These are phyloP conservation scores for Agriopis aurantiaria DNA, from an alignment of 2,888 invertebrate genomes.

Conservation along the genomic window DNA sequence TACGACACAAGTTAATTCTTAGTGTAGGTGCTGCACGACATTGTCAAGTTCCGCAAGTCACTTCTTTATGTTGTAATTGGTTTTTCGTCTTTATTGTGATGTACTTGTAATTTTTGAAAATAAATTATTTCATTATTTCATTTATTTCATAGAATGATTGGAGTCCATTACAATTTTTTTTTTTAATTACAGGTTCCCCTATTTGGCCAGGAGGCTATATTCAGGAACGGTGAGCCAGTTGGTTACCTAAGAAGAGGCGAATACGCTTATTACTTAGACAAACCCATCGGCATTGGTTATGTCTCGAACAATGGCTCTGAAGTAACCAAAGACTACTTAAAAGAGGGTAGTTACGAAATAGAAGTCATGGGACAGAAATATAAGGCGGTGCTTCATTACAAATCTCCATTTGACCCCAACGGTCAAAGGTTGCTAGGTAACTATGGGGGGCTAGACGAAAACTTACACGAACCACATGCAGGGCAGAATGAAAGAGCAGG, in stretches of 20 bases:
- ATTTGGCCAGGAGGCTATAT: slow-evolving; percentile 95
- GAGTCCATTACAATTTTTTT: too few species aligned
- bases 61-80: too few species aligned
- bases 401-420: slow-evolving; percentile 93
- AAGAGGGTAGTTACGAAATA: slow-evolving; percentile 91
- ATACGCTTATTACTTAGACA: slow-evolving; percentile 88
- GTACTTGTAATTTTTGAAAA: too few species aligned
- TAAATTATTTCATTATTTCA: too few species aligned
- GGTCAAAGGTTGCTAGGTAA: slow-evolving; percentile 91
- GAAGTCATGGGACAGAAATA: slow-evolving; percentile 92
- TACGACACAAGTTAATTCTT: too few species aligned
- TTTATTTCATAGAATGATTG: too few species aligned
- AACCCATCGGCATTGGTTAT: slow-evolving; percentile 87
- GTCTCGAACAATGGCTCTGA: slow-evolving; percentile 85
- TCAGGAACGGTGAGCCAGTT: slow-evolving; percentile 91
- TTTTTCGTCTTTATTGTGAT: too few species aligned
- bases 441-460: slow-evolving; percentile 84
- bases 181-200: slow-evolving; percentile 86
- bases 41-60: too few species aligned
- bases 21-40: too few species aligned
- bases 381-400: slow-evolving; percentile 89
- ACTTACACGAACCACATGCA: slow-evolving; percentile 76
- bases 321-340: slow-evolving; percentile 89
- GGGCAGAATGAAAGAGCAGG: slow-evolving; percentile 82
- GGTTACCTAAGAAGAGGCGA: slow-evolving; percentile 94